Conservation (phyloP, 2,888 invertebrate species). For the Ophion costatus region DNA sequence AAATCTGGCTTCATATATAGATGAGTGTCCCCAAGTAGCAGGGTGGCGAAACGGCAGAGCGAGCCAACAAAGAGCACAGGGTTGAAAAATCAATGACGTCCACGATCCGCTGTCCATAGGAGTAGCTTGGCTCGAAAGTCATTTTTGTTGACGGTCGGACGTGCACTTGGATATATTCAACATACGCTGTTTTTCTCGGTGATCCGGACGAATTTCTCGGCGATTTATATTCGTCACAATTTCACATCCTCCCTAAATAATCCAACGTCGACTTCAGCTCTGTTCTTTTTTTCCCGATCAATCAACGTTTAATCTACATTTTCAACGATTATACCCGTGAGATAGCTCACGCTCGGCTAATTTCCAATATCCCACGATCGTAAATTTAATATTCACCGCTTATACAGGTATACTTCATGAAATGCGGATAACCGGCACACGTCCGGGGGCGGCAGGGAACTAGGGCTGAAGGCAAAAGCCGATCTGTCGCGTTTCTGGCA, state of each 20-base stretch:
- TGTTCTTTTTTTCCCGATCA: background rate
- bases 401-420: background rate
- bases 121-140: background rate
- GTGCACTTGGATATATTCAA: background rate
- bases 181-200: too few relatives aligned
- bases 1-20: constrained; percentile 71
- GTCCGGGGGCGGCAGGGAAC: background rate
- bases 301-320: background rate
- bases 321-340: constrained; percentile 5
- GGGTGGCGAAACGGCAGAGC: constrained; percentile 2
- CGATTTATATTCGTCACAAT: background rate
- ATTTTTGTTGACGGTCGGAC: background rate
- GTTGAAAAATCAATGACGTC: constrained; percentile 19
- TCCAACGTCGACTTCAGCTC: background rate
- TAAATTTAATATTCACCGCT: background rate
- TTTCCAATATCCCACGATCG: constrained; percentile 5
- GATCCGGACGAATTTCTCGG: background rate
- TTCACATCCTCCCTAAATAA: background rate
- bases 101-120: background rate
- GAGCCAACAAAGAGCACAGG: background rate
- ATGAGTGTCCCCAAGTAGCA: background rate
- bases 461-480: constrained; percentile 3
- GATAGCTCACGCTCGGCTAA: background rate
- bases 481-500: constrained; percentile 40
- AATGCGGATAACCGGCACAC: background rate